Conservation (phyloP, 2,113 vertebrate genomes). For the Aepyceros melampus region DNA sequence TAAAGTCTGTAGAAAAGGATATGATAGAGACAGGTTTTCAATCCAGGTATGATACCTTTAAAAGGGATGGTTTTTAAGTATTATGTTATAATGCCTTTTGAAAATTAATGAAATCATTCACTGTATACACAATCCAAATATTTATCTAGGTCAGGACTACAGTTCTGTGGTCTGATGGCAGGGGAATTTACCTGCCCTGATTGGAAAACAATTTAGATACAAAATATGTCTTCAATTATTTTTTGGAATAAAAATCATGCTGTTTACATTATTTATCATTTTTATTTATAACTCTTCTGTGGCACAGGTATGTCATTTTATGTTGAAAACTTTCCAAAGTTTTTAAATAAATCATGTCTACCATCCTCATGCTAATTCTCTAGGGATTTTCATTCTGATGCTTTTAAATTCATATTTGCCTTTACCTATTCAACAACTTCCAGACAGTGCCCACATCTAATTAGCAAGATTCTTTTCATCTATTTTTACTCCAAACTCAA, state of each 20-base stretch:
- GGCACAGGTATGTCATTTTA: neutral
- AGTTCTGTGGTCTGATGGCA: neutral
- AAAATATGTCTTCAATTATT: neutral
- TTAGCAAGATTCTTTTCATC: conserved; percentile 54
- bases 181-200: neutral
- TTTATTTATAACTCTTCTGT: neutral
- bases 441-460: conserved; percentile 29
- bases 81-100: neutral
- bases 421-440: conserved; percentile 23
- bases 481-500: conserved; percentile 59
- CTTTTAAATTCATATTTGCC: conserved; percentile 48
- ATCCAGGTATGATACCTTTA: neutral
- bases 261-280: neutral
- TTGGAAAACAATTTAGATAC: neutral
- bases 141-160: neutral
- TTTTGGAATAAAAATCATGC: neutral
- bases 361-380: neutral
- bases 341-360: conserved; percentile 73
- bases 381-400: neutral
- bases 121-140: neutral
- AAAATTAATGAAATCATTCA: conserved; percentile 4
- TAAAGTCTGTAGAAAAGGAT: neutral
- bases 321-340: neutral
- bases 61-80: neutral
- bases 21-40: neutral